These are phyloP conservation scores for Maniola hyperantus DNA, from an alignment of 2,888 invertebrate genomes.

Conservation along the genomic window DNA sequence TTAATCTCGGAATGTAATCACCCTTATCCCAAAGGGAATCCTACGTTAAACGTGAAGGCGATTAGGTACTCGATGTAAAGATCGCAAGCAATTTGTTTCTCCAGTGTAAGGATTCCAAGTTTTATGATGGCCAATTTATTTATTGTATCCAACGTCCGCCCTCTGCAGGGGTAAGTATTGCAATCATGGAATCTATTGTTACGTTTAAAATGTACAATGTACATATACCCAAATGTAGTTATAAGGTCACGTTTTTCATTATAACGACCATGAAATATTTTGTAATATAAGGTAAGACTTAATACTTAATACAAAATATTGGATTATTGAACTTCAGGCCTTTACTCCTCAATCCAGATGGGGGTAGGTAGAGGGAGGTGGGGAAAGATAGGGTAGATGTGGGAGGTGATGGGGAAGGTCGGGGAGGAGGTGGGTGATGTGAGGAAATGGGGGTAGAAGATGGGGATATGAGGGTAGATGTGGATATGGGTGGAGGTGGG, in stretches of 20 bases:
- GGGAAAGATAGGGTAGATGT: no score
- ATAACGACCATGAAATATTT: slow-evolving; percentile 2
- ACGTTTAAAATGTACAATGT: slow-evolving; percentile 18
- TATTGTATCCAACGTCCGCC: slow-evolving; percentile 13
- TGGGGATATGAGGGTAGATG: no score
- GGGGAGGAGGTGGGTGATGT: no score
- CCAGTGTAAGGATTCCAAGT: slow-evolving; percentile 13
- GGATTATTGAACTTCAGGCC: no score
- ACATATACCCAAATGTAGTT: slow-evolving; percentile 1
- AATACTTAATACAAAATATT: not conserved
- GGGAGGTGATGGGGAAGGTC: no score
- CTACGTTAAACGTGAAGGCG: slow-evolving; percentile 10
- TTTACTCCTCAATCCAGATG: no score
- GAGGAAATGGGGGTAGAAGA: no score
- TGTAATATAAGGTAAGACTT: not conserved
- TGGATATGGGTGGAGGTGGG: no score
- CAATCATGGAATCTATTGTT: slow-evolving; percentile 22
- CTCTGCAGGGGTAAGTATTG: slow-evolving; percentile 15
- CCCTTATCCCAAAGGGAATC: slow-evolving; percentile 12
- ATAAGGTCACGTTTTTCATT: slow-evolving; percentile 21
- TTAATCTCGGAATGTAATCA: slow-evolving; percentile 15
- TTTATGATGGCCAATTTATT: slow-evolving; percentile 26
- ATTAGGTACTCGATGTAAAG: slow-evolving; percentile 9
- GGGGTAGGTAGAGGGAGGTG: no score
- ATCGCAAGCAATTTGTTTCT: slow-evolving; percentile 19